Evolutionary conservation across 2,888 invertebrate genomes (phyloP).

Genomic region (Autographa gamma): DNA sequence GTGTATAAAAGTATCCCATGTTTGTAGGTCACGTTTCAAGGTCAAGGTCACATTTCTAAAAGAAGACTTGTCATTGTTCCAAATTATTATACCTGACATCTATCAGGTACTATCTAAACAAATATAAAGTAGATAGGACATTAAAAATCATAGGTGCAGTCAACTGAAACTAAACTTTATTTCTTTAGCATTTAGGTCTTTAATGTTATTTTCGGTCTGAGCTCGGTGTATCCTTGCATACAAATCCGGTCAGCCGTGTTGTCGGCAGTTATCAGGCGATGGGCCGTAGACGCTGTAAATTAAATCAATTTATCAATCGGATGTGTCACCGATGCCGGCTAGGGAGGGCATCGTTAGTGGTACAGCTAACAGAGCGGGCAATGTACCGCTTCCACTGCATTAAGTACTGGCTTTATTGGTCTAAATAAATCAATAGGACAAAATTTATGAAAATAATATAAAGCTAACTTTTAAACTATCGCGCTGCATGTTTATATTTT

Average conservation of each 20-base stretch:
- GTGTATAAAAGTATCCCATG: background rate
- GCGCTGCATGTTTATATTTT: too few relatives aligned
- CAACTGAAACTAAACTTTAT: background rate
- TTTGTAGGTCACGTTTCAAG: too few relatives aligned
- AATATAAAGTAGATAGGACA: background rate
- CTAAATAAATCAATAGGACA: background rate
- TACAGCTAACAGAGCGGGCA: background rate
- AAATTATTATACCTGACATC: background rate
- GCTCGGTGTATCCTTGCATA: background rate
- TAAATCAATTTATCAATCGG: conserved; percentile 3
- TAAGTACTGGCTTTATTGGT: too few relatives aligned
- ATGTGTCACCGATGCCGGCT: background rate
- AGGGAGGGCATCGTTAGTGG: background rate
- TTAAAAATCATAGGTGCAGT: background rate
- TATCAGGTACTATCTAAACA: background rate
- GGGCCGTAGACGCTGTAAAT: background rate
- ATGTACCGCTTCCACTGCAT: background rate
- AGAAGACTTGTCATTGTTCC: background rate
- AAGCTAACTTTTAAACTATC: too few relatives aligned
- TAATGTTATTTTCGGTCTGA: background rate
- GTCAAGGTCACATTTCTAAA: background rate
- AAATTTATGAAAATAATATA: too few relatives aligned
- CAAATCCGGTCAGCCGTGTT: background rate
- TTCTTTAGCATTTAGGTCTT: background rate
- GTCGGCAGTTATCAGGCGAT: background rate